phyloP scores from a whole-genome alignment of 2,797 vertebrate genomes.

The Mus caroli region DNA sequence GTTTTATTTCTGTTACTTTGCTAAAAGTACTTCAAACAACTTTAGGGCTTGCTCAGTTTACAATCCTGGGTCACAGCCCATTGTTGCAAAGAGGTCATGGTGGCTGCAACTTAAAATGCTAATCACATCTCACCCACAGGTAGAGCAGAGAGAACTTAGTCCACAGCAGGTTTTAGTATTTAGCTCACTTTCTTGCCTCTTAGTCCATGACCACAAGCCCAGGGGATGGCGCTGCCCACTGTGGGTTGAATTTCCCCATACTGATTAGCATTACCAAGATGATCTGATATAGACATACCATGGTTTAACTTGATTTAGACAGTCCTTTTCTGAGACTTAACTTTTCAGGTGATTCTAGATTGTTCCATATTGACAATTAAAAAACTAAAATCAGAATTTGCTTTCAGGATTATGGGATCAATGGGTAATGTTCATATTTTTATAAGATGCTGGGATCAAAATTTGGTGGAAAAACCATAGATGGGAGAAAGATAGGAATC shows the following conservation, averaged over 20 bases:
- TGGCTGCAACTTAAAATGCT: not conserved
- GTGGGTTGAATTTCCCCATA: not conserved
- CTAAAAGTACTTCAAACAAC: no score
- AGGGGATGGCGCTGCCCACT: not conserved
- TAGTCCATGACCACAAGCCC: no score
- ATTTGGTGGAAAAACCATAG: not conserved
- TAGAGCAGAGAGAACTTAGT: not conserved
- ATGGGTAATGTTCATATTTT: not conserved
- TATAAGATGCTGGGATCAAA: conserved; percentile 16
- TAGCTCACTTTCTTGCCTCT: not conserved
- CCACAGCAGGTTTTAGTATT: not conserved
- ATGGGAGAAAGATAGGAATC: not conserved
- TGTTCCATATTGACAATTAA: not conserved
- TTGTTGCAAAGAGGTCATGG: not conserved
- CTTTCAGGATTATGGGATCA: conserved; percentile 49
- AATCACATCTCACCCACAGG: not conserved
- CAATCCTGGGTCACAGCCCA: not conserved
- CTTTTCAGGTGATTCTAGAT: not conserved
- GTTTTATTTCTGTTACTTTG: not conserved
- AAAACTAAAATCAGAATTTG: not conserved
- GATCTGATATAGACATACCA: not conserved
- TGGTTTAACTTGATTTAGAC: not conserved
- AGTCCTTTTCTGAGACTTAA: not conserved
- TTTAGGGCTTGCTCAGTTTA: not conserved
- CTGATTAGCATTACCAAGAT: not conserved